Percentiles rank a stretch among this genome's conserved stretches.
Conservation (phyloP, 2,888 invertebrate genomes). For the Apocheima hispidaria region DNA sequence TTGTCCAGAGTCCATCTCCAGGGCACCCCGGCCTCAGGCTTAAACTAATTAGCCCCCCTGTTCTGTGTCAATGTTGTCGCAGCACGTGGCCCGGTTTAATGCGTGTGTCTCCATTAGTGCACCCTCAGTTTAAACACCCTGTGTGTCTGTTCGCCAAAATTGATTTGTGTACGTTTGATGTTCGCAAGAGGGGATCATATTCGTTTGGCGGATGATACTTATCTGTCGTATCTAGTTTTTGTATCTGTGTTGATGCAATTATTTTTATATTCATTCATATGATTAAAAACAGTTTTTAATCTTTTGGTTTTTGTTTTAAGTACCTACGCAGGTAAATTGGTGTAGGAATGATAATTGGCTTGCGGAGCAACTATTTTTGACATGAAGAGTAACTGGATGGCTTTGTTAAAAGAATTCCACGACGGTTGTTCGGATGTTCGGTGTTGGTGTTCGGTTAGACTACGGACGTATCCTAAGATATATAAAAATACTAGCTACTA, state of each 20-base stretch:
- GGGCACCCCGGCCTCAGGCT: constrained; percentile 71
- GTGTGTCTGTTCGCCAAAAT: constrained; percentile 81
- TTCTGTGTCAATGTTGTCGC: constrained; percentile 80
- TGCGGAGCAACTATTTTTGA: too few relatives aligned
- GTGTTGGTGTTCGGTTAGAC: too few relatives aligned
- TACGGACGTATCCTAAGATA: too few relatives aligned
- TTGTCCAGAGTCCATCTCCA: constrained; percentile 45
- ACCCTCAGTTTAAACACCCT: constrained; percentile 79
- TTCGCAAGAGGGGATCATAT: constrained; percentile 48
- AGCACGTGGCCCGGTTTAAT: constrained; percentile 82
- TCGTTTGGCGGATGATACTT: not conserved
- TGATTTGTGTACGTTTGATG: constrained; percentile 77
- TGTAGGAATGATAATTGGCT: too few relatives aligned
- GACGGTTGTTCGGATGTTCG: too few relatives aligned
- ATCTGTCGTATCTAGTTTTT: constrained; percentile 27
- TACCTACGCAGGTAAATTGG: too few relatives aligned
- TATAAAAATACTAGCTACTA: too few relatives aligned
- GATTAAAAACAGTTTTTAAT: not conserved
- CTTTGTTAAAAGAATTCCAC: too few relatives aligned
- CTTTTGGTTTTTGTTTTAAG: constrained; percentile 7
- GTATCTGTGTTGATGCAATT: constrained; percentile 16
- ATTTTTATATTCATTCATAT: constrained; percentile 3
- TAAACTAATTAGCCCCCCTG: constrained; percentile 85
- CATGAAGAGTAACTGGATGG: too few relatives aligned
- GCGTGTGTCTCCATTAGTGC: constrained; percentile 84